A percentile compares a stretch with the other conserved stretches of the same genome.
These are phyloP conservation scores for Nebria salina DNA, from an alignment of 2,888 invertebrate genomes.

Conservation along the genomic window DNA sequence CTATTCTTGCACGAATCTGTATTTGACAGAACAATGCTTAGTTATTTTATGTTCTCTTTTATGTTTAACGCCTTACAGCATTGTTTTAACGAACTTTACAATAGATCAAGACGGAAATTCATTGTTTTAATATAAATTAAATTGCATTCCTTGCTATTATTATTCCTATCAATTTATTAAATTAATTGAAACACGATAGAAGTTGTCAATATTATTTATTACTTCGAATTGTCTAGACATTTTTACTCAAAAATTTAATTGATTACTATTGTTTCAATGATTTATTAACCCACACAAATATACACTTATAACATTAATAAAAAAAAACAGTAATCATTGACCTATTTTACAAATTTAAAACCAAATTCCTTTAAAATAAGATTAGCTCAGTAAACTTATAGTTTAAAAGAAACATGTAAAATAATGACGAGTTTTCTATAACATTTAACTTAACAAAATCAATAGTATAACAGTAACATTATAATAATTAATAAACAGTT, in stretches of 20 bases:
- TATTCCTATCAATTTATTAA: not conserved
- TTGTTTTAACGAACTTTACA: not conserved
- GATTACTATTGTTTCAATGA: not conserved
- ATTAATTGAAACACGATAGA: not conserved
- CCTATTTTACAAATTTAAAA: too few species aligned
- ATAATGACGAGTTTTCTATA: not conserved
- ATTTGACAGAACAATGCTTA: constrained; percentile 15
- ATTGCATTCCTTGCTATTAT: not conserved
- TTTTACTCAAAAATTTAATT: not conserved
- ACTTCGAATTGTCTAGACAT: not conserved
- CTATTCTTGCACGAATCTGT: not conserved
- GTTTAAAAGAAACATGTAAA: not conserved
- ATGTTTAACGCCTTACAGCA: constrained; percentile 13
- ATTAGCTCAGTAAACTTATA: not conserved
- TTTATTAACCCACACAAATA: not conserved
- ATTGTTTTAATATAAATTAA: constrained; percentile 12
- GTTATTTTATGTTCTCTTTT: not conserved
- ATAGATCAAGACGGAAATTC: constrained; percentile 8
- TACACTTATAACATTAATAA: too few species aligned
- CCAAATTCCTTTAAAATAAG: not conserved
- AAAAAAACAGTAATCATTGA: too few species aligned
- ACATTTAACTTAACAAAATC: not conserved
- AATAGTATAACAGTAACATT: not conserved
- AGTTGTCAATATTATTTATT: not conserved
- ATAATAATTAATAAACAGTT: not conserved